Base-by-base conservation (phyloP, 2,797 vertebrate genomes). In the Rhinella marina region DNA sequence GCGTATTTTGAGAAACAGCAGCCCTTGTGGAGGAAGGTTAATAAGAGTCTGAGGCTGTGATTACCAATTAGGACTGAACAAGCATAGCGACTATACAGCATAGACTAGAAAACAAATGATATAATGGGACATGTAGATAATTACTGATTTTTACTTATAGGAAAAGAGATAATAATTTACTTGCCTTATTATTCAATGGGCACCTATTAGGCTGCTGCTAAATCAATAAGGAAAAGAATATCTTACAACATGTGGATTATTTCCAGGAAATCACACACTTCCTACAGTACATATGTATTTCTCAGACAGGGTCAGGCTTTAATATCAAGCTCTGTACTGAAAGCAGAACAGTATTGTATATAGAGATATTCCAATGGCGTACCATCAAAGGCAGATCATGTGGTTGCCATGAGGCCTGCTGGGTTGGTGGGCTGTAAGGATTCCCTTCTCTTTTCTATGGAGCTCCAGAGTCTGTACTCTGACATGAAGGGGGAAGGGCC, bases 1-100 rank as follows among this genome's bases (percentile, higher is more conserved):
- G 41, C 81, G 57, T 76, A 82, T 75, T 75, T 81, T 50, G 57
- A 82, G 80, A 73, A 82, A 66, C 50, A 79, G 61, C 76, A 59
- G 85, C 76, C 62, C 61, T 76, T 70, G 64, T 86, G 70, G 85
- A 82, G 80, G 82, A 87, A 87, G 86, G 79, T 82, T 75, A 82
- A 82, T 87, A 62, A 59, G 68, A 82, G 78, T 76, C 66, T 62
- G 79, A n/a, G 77, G 86, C 79, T 62, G 70, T 76, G 70, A 87
- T 87, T 87, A 82, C 70, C 86, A 87, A 87, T 82, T 82, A 82
- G 66, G 85, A 81, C 52, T 61, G 56, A 76, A 66, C 75, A 62
- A 66, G 84, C 59, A 61, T 62, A 85, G 84, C 9, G 41, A 78
- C 73, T 52, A 48, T 64, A 52, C 12, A 21, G 48, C 41, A 27